phyloP scores from a whole-genome alignment of 2,113 vertebrate species.

The Tyrannus savana region DNA sequence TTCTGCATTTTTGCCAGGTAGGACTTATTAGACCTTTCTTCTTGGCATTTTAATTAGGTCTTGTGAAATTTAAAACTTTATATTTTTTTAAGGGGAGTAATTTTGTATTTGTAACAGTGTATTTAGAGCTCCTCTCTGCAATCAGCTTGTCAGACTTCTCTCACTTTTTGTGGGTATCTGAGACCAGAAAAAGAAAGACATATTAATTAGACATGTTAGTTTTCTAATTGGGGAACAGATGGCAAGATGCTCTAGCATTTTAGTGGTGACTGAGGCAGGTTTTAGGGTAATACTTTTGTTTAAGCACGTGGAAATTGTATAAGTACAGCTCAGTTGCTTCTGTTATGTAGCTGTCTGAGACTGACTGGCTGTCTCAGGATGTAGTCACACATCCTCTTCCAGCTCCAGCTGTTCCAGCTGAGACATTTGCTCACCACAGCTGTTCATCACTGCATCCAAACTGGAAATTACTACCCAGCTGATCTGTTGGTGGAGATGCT shows the following conservation, averaged over 20 bases:
- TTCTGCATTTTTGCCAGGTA: neutral
- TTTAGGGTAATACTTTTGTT: neutral
- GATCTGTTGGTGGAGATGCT: neutral
- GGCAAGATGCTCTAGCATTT: neutral
- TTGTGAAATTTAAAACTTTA: neutral
- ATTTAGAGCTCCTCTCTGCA: neutral
- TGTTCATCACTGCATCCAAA: neutral
- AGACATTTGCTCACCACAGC: neutral
- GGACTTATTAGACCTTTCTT: neutral
- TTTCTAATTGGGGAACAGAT: constrained; percentile 19
- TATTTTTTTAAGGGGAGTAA: accelerated
- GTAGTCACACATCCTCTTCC: neutral
- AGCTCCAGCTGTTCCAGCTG: constrained; percentile 8
- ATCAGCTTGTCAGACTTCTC: neutral
- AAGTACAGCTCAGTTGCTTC: neutral
- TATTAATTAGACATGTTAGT: neutral
- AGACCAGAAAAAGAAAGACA: neutral
- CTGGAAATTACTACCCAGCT: neutral
- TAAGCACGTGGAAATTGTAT: neutral
- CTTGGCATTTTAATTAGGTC: neutral
- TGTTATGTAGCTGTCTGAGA: neutral
- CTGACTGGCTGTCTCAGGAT: neutral
- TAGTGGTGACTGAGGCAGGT: neutral
- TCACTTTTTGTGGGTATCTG: neutral
- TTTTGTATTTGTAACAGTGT: neutral